Conservation (phyloP, 2,113 vertebrate species). For the Phrynocephalus versicolor region DNA sequence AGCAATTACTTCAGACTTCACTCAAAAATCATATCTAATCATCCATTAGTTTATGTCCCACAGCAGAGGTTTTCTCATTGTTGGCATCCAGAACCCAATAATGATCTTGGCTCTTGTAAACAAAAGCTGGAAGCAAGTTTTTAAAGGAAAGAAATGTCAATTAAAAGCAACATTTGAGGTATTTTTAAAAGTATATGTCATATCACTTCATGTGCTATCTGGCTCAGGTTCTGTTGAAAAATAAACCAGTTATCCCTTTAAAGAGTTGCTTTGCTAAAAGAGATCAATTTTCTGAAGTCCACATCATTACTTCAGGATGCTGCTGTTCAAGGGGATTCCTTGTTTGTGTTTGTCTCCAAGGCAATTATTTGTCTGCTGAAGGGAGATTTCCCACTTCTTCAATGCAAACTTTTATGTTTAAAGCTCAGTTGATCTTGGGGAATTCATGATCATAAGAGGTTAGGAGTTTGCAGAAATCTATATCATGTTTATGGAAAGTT, state of each 20-base stretch:
- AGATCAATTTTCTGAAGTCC: constrained; percentile 23
- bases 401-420: background rate
- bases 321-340: background rate
- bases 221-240: background rate
- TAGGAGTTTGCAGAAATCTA: too few relatives aligned
- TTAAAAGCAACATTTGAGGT: background rate
- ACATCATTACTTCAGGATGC: background rate
- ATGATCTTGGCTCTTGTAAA: constrained; percentile 7
- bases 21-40: constrained; percentile 45
- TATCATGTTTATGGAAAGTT: too few relatives aligned
- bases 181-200: background rate
- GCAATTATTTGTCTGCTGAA: background rate
- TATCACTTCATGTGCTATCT: background rate
- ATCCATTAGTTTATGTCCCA: background rate
- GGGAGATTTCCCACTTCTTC: background rate
- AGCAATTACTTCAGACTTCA: constrained; percentile 51
- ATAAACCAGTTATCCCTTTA: background rate
- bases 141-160: background rate
- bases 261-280: background rate
- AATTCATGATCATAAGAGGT: too few relatives aligned
- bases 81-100: background rate
- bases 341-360: background rate
- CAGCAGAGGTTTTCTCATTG: background rate
- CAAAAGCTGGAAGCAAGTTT: background rate
- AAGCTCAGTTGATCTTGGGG: too few relatives aligned